Base-by-base conservation (phyloP, 2,888 invertebrate species). In the Galerucella pusilla region DNA sequence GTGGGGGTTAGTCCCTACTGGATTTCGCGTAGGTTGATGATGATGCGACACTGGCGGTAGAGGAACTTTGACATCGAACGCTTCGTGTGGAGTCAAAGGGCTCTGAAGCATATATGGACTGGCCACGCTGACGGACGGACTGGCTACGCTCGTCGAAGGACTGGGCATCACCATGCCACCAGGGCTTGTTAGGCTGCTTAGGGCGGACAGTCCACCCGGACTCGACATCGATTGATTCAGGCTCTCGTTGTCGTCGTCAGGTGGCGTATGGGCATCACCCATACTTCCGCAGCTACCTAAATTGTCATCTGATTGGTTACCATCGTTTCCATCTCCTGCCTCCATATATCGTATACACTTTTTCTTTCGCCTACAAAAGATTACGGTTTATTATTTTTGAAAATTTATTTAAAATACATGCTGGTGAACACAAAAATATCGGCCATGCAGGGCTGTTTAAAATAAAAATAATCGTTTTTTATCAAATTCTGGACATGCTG, bases 281-380 rank as follows among this genome's bases (percentile, higher is more conserved):
- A 93, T 92, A 89, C 96, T 93, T 85, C 94, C 93, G 85, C 94
- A 93, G 85, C 96, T 93, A 83, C 94, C 94, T 81, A 94, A 88
- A 85, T 94, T 93, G 83, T 93, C 93, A 86, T 93, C 93, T 78
- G 91, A 92, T 84, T 91, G 92, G 83, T 91, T 91, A 77, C 90
- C 90, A 80, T 89, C 90, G 81, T 90, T 91, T 80, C 90, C 90
- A 84, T 92, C 93, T 80, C 90, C 90, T 83, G 94, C 93, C 90
- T 96, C 97, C 94, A 96, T 94, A 90, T 97, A 97, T 83, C 97
- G 94, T 86, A 97, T 95, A 91, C 97, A 97, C 90, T 97, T 97
- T 90, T 97, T 97, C 93, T 97, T 97, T 91, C 97, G 96, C 91
- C 97, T 97, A 91, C 6, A 90, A 71, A 70, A 64, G 52, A 60